Evolutionary conservation across 2,888 invertebrate genomes (phyloP).

Genomic region (Cyrtodaria siliqua): DNA sequence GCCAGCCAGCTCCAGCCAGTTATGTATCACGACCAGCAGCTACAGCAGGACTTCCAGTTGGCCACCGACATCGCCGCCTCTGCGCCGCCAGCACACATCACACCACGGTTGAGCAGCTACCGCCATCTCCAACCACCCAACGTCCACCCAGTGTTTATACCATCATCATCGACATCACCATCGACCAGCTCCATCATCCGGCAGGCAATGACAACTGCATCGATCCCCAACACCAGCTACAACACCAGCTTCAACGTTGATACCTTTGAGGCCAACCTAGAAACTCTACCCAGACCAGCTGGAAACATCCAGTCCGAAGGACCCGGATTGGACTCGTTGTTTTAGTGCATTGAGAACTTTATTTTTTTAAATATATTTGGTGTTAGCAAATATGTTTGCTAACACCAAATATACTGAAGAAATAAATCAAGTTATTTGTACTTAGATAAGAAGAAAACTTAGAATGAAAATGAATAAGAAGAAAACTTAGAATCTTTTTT

Average conservation of each 20-base stretch:
- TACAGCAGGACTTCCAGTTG: constrained; percentile 38
- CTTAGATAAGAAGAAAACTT: too few relatives aligned
- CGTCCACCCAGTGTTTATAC: constrained; percentile 28
- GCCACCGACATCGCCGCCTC: constrained; percentile 43
- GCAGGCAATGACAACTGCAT: constrained; percentile 32
- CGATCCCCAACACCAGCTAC: constrained; percentile 25
- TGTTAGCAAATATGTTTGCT: too few relatives aligned
- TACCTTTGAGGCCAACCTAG: too few relatives aligned
- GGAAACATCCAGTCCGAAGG: too few relatives aligned
- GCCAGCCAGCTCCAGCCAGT: constrained; percentile 1
- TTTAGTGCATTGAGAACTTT: neutral
- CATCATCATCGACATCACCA: constrained; percentile 17
- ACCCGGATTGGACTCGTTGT: too few relatives aligned
- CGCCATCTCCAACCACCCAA: constrained; percentile 36
- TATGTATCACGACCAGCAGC: constrained; percentile 17
- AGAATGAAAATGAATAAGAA: too few relatives aligned
- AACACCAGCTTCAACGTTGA: too few relatives aligned
- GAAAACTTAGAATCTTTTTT: neutral
- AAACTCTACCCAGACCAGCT: too few relatives aligned
- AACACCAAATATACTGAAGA: too few relatives aligned
- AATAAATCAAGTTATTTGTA: too few relatives aligned
- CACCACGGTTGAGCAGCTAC: constrained; percentile 27
- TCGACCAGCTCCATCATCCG: constrained; percentile 35
- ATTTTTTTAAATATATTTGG: too few relatives aligned
- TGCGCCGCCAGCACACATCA: constrained; percentile 35